Percentiles rank a stretch among this genome's conserved stretches.
Evolutionary conservation across 1,140 invertebrate species (phyloP).

Genomic region (Harlomillsia oculata): DNA sequence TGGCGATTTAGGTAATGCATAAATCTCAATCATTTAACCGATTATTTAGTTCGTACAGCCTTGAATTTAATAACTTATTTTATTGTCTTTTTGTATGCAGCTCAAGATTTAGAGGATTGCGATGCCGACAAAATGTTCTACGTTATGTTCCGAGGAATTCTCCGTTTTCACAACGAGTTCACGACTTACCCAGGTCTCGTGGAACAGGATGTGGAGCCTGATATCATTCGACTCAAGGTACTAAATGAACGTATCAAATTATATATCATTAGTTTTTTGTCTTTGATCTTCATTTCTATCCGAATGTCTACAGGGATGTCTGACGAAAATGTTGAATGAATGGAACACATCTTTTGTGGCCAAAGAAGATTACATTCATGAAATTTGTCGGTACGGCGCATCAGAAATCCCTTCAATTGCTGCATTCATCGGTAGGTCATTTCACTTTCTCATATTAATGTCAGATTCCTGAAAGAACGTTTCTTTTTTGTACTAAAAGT

Average conservation of each 20-base stretch:
- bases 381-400: constrained; percentile 87
- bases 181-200: constrained; percentile 82
- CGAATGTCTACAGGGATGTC: constrained; percentile 47
- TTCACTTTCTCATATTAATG: neutral
- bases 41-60: too few species aligned
- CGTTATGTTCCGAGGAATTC: constrained; percentile 77
- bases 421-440: constrained; percentile 63
- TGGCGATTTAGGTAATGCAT: constrained; percentile 47
- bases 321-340: constrained; percentile 71
- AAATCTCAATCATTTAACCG: neutral
- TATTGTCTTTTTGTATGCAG: constrained; percentile 36
- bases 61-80: neutral
- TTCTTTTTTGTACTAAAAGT: neutral
- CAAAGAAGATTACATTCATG: constrained; percentile 90
- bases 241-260: constrained; percentile 13
- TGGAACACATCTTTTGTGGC: constrained; percentile 59
- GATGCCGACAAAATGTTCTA: constrained; percentile 84
- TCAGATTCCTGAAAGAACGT: neutral
- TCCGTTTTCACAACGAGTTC: constrained; percentile 78
- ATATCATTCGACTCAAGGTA: constrained; percentile 76
- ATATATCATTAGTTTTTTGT: neutral
- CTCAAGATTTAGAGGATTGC: constrained; percentile 57
- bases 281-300: neutral
- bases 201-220: constrained; percentile 75
- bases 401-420: constrained; percentile 91